phyloP scores from a whole-genome alignment of 2,797 vertebrate species.

The Hoplostethus atlanticus region DNA sequence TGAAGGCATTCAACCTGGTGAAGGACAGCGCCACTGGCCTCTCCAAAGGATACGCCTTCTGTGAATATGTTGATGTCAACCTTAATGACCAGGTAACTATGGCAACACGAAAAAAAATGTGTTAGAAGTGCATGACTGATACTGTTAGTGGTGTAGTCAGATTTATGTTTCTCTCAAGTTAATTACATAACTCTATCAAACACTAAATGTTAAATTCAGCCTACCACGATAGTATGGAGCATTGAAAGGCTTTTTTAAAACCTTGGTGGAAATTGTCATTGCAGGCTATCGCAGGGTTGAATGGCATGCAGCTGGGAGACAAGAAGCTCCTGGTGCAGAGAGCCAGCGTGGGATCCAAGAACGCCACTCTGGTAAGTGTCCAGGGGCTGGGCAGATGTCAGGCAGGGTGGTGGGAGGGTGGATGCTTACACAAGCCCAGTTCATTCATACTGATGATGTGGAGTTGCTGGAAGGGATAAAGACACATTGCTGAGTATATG shows the following conservation, averaged over 20 bases:
- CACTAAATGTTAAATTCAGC: background rate
- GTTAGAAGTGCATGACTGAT: too few species aligned
- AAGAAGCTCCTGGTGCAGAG: conserved; percentile 96
- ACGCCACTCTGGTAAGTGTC: conserved; percentile 91
- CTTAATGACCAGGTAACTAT: conserved; percentile 92
- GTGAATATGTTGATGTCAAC: conserved; percentile 97
- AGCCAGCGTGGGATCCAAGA: conserved; percentile 95
- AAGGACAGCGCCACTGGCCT: conserved; percentile 96
- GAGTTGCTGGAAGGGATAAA: conserved; percentile 9
- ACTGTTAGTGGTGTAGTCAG: too few species aligned
- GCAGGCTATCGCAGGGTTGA: conserved; percentile 93
- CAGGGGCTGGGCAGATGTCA: conserved; percentile 54
- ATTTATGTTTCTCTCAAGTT: background rate
- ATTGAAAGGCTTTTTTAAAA: conserved; percentile 1
- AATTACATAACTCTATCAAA: background rate
- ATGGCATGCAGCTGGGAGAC: conserved; percentile 95
- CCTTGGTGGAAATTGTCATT: conserved; percentile 22
- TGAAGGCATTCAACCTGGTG: conserved; percentile 96
- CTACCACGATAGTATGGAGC: accelerated
- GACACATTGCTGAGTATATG: background rate
- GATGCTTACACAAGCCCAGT: conserved; percentile 13
- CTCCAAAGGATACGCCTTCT: conserved; percentile 96
- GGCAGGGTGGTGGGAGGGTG: conserved; percentile 42
- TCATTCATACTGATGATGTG: background rate
- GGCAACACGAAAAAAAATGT: background rate